Percentiles rank a stretch among this genome's conserved stretches.
phyloP scores from a whole-genome alignment of 1,140 invertebrate genomes.

The Coenobita brevimanus region DNA sequence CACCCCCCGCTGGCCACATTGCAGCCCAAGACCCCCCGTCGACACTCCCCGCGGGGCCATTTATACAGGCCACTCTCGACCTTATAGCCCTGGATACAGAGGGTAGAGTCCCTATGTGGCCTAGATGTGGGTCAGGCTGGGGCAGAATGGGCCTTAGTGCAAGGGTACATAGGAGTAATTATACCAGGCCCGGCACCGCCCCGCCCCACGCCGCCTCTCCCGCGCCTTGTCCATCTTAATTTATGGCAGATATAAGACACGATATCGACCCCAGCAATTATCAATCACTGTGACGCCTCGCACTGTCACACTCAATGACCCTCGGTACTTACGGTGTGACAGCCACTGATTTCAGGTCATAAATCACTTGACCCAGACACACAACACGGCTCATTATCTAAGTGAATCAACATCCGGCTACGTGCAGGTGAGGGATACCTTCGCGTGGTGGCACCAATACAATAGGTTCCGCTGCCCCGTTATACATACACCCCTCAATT shows the following conservation, averaged over 20 bases:
- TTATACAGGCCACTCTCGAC: not conserved
- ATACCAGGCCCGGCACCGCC: slow-evolving; percentile 1
- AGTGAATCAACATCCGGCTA: too few species aligned
- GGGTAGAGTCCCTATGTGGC: not conserved
- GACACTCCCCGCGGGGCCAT: not conserved
- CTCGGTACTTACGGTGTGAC: too few species aligned
- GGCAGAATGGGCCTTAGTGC: not conserved
- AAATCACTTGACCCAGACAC: too few species aligned
- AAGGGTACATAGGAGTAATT: not conserved
- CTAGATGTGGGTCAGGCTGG: not conserved
- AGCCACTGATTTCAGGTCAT: too few species aligned
- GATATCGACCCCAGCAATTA: slow-evolving; percentile 45
- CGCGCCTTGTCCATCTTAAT: slow-evolving; percentile 54
- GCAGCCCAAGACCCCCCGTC: slow-evolving; percentile 42
- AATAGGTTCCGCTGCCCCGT: too few species aligned
- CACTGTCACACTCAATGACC: too few species aligned
- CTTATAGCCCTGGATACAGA: slow-evolving; percentile 3
- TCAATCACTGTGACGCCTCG: slow-evolving; percentile 32
- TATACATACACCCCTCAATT: too few species aligned
- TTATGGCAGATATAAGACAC: slow-evolving; percentile 51
- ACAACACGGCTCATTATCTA: too few species aligned
- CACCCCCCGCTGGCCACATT: slow-evolving; percentile 45
- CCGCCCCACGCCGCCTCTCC: slow-evolving; percentile 8
- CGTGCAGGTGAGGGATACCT: too few species aligned
- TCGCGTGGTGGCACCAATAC: too few species aligned